These are phyloP conservation scores for Reticulitermes speratus DNA, from an alignment of 1,140 invertebrate genomes.

Conservation along the genomic window DNA sequence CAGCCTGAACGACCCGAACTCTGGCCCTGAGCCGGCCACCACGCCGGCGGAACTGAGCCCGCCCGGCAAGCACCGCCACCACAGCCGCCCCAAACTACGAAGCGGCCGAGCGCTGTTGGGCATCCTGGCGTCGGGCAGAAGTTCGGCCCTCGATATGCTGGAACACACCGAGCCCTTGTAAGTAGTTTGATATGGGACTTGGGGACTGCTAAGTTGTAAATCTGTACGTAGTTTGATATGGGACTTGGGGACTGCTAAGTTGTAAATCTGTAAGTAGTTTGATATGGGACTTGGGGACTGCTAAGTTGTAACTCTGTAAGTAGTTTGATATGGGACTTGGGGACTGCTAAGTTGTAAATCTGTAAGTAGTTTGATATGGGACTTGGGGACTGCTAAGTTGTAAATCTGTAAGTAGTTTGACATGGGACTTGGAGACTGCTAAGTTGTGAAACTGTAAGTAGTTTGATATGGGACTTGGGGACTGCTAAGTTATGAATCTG, in stretches of 20 bases:
- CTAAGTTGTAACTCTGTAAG: background rate
- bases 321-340: too few relatives aligned
- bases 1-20: constrained; percentile 51
- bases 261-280: background rate
- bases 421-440: too few relatives aligned
- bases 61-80: background rate
- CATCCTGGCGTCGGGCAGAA: constrained; percentile 41
- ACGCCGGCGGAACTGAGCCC: constrained; percentile 32
- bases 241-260: too few relatives aligned
- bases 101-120: constrained; percentile 33
- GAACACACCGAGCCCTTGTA: constrained; percentile 40
- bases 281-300: too few relatives aligned
- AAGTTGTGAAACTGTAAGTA: constrained; percentile 34
- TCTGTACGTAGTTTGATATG: too few relatives aligned
- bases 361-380: too few relatives aligned
- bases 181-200: constrained; percentile 21
- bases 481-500: background rate
- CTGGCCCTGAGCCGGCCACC: background rate
- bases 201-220: background rate
- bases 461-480: background rate
- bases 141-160: constrained; percentile 38
- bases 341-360: background rate
- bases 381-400: background rate
- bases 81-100: background rate
- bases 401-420: too few relatives aligned